Evolutionary conservation across 2,888 invertebrate genomes (phyloP).

Genomic region (Ctena decussata): DNA sequence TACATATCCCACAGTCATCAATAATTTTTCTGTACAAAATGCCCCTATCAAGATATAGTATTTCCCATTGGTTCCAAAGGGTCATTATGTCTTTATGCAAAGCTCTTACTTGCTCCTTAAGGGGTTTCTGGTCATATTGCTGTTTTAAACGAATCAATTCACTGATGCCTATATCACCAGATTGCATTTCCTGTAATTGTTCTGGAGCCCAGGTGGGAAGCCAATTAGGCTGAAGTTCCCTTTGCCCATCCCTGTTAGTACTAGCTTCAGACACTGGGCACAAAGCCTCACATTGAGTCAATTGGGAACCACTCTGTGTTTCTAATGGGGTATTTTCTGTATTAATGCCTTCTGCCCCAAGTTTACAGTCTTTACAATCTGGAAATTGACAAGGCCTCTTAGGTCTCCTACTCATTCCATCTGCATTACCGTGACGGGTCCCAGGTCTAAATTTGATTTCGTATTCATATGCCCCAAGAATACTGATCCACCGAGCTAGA

Average conservation of each 20-base stretch:
- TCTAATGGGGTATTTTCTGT: no score
- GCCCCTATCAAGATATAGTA: neutral
- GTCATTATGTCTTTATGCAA: neutral
- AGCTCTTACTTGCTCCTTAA: neutral
- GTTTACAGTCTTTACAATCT: neutral
- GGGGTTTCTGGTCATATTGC: neutral
- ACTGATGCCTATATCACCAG: neutral
- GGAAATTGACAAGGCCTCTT: neutral
- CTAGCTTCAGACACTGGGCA: no score
- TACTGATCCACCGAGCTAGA: constrained; percentile 29
- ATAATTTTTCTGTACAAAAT: neutral
- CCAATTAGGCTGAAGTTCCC: neutral
- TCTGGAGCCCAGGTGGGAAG: neutral
- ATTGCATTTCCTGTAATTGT: neutral
- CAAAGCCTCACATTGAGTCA: no score
- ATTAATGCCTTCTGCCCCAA: no score
- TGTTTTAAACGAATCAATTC: neutral
- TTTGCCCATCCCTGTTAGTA: no score
- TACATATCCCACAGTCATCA: neutral
- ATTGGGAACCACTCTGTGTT: no score
- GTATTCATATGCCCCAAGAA: neutral
- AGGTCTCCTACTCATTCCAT: neutral
- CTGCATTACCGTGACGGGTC: neutral
- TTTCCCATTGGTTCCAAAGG: neutral
- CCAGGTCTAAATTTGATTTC: neutral